Base-by-base conservation (phyloP, 2,888 invertebrate species). In the Netelia melanura region DNA sequence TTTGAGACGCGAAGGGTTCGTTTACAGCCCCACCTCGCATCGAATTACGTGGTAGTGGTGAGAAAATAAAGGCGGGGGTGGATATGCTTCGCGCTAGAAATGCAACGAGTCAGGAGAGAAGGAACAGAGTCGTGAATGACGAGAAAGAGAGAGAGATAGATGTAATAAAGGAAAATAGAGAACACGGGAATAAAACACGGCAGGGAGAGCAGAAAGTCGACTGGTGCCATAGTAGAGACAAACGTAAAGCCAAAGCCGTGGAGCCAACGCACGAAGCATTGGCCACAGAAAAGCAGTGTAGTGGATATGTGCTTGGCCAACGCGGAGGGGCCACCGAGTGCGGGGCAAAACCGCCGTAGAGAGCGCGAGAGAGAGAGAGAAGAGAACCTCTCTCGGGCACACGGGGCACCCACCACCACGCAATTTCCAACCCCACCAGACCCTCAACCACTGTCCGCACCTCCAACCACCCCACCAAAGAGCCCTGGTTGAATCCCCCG, bases 391-490 rank as follows among this genome's bases (percentile, higher is more conserved):
- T 21, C 80, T 79, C 85, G 70, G 72, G 72, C 72, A 80, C 80
- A 80, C 72, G 80, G 86, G 89, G 92, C 92, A 92, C 91, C 93
- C 93, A 93, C 93, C 93, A 93, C 93, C 93, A 93, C 93, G 93
- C 93, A 92, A 92, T 93, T 93, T 93, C 92, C 93, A 93, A 93
- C 93, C 93, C 93, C 93, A 93, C 93, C 93, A 93, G 92, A 92
- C 90, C 91, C 93, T 92, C 93, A 92, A 93, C 92, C 93, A 93
- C 93, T 93, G 92, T 93, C 93, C 93, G 93, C 92, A 93, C 92
- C 93, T 93, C 93, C 92, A 92, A 93, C 92, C 91, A 93, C 93
- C 93, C 93, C 93, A 93, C 93, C 93, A 93, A 92, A 93, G 91
- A 78, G 86, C 85, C 91, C 91, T 10, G 85, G 84, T 80, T 85